Evolutionary conservation across 2,113 vertebrate species (phyloP).

Genomic region (Menura novaehollandiae): DNA sequence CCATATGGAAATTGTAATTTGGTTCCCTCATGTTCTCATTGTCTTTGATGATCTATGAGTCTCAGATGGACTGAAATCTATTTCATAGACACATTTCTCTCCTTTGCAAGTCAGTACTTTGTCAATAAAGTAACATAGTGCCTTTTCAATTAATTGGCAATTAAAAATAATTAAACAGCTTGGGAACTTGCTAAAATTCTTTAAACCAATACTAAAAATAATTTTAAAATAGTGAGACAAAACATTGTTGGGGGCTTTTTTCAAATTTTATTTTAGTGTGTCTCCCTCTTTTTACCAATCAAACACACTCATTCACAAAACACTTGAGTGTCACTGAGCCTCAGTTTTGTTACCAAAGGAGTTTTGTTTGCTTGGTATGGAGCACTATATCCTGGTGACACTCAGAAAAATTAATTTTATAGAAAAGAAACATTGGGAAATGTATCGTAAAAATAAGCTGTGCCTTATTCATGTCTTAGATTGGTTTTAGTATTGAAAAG

Average conservation of each 20-base stretch:
- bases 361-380: not conserved
- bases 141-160: not conserved
- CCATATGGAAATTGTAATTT: not conserved
- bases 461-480: not conserved
- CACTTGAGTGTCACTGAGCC: not conserved
- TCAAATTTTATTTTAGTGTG: not conserved
- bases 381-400: not conserved
- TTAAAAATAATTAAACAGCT: not conserved
- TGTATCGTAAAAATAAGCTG: not conserved
- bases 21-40: not conserved
- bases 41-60: slow-evolving; percentile 4
- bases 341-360: not conserved
- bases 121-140: not conserved
- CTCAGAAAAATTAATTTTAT: not conserved
- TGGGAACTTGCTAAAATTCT: not conserved
- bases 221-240: not conserved
- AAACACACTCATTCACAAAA: not conserved
- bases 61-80: slow-evolving; percentile 8
- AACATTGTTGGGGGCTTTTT: rapidly evolving
- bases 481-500: not conserved
- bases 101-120: not conserved
- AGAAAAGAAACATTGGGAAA: not conserved
- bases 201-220: not conserved
- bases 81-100: slow-evolving; percentile 4
- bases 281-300: not conserved